A percentile compares a stretch with the other conserved stretches of the same genome.
phyloP scores from a whole-genome alignment of 2,113 vertebrate genomes.

The Trematomus loennbergii region DNA sequence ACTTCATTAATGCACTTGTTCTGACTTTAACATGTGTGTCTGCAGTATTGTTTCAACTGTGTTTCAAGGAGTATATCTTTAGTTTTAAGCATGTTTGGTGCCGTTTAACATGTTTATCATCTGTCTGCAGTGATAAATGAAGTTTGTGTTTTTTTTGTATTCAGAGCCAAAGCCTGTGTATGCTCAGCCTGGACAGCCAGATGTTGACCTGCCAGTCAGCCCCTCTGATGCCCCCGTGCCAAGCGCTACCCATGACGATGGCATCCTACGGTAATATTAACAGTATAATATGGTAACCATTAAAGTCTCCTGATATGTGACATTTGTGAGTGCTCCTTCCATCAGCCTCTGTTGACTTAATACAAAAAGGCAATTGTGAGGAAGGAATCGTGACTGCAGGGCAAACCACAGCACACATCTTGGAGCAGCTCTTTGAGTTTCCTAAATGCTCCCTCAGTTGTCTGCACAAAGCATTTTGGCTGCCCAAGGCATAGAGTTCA shows the following conservation, averaged over 20 bases:
- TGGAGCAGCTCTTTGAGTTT: not conserved
- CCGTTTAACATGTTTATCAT: conserved; percentile 1
- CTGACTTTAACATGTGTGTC: not conserved
- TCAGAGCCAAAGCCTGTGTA: conserved; percentile 98
- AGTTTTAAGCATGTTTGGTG: not conserved
- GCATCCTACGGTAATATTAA: conserved; percentile 89
- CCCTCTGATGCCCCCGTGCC: conserved; percentile 95
- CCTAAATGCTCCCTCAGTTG: not conserved
- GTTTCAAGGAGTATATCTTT: conserved; percentile 2
- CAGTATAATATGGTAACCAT: not conserved
- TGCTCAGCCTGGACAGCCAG: conserved; percentile 96
- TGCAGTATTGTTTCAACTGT: not conserved
- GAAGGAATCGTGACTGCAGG: conserved; percentile 2
- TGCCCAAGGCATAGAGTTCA: not conserved
- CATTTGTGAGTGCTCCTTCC: not conserved
- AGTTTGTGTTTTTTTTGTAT: conserved; percentile 25
- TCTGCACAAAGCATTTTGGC: not conserved
- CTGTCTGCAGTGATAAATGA: conserved; percentile 1
- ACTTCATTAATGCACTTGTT: not conserved
- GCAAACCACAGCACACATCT: not conserved
- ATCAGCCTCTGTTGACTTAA: not conserved
- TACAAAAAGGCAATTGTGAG: not conserved
- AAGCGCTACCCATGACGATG: conserved; percentile 93
- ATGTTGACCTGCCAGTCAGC: conserved; percentile 98
- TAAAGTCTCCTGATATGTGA: not conserved